Conservation (phyloP, 2,113 vertebrate genomes). For the Pteronura brasiliensis region DNA sequence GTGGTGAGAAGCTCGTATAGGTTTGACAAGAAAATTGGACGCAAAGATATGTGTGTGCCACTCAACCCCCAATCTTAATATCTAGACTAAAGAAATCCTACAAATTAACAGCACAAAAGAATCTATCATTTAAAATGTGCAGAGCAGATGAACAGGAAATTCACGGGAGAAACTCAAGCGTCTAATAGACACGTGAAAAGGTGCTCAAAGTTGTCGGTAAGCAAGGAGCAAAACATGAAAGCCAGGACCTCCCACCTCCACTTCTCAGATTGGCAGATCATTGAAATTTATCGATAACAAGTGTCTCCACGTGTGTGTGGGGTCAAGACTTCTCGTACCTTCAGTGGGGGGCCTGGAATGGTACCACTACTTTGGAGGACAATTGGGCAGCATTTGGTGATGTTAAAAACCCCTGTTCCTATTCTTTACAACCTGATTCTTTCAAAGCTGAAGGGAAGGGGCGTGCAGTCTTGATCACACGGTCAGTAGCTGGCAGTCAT, state of each 20-base stretch:
- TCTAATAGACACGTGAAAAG: neutral
- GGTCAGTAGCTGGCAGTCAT: rapidly evolving
- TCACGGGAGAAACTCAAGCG: neutral
- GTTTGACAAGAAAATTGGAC: neutral
- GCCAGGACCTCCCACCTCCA: neutral
- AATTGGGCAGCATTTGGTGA: neutral
- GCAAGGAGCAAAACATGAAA: neutral
- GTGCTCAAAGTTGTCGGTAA: neutral
- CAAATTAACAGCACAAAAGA: neutral
- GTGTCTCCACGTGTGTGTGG: neutral
- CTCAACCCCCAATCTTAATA: neutral
- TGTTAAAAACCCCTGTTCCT: rapidly evolving
- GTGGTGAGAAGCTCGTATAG: neutral
- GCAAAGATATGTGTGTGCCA: neutral
- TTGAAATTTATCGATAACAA: neutral
- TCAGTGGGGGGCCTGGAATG: rapidly evolving
- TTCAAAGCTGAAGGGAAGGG: neutral
- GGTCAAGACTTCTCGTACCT: no score
- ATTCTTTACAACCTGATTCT: neutral
- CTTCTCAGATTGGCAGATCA: rapidly evolving
- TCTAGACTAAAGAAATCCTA: neutral
- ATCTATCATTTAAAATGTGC: neutral
- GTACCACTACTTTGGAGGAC: neutral
- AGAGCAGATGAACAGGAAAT: neutral
- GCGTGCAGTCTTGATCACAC: rapidly evolving